A percentile compares a stretch with the other conserved stretches of the same genome.
These are phyloP conservation scores for Ganaspis sp. DNA, from an alignment of 1,140 invertebrate genomes.

Conservation along the genomic window DNA sequence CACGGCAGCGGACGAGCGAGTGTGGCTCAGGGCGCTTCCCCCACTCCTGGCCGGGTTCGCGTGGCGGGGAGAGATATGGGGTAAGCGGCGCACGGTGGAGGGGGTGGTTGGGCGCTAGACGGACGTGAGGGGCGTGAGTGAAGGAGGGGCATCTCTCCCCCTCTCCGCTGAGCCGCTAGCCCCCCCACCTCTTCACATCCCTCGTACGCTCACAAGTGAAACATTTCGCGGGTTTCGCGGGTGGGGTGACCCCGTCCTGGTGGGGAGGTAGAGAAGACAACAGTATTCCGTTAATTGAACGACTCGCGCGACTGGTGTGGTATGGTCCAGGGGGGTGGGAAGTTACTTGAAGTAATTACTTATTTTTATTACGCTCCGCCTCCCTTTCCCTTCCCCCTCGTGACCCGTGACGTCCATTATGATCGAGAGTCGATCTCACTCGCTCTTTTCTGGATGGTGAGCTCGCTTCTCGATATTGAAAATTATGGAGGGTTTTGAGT, in stretches of 20 bases:
- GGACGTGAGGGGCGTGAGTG: conserved; percentile 67
- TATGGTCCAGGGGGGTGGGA: conserved; percentile 52
- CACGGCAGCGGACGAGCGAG: conserved; percentile 73
- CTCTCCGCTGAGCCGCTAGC: conserved; percentile 39
- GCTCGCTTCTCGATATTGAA: conserved; percentile 1
- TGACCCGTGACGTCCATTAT: conserved; percentile 19
- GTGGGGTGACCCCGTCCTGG: conserved; percentile 54
- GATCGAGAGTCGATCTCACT: conserved; percentile 22
- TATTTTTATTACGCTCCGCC: conserved; percentile 75
- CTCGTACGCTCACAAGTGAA: conserved; percentile 66
- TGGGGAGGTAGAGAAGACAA: conserved; percentile 65
- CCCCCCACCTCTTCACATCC: conserved; percentile 43
- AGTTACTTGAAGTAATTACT: conserved; percentile 75
- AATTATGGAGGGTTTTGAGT: neutral
- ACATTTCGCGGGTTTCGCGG: conserved; percentile 73
- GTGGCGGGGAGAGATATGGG: conserved; percentile 41
- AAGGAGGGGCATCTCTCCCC: conserved; percentile 66
- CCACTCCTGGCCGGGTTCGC: conserved; percentile 35
- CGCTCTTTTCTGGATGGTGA: neutral
- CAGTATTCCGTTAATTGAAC: conserved; percentile 76
- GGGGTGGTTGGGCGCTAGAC: conserved; percentile 50
- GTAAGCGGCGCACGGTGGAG: conserved; percentile 48
- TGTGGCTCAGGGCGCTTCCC: conserved; percentile 62
- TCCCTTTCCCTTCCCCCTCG: conserved; percentile 39
- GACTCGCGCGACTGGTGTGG: conserved; percentile 65